Percentiles rank a stretch among this genome's conserved stretches.
Evolutionary conservation across 1,140 invertebrate genomes (phyloP).

Genomic region (Anoplolepis gracilipes): DNA sequence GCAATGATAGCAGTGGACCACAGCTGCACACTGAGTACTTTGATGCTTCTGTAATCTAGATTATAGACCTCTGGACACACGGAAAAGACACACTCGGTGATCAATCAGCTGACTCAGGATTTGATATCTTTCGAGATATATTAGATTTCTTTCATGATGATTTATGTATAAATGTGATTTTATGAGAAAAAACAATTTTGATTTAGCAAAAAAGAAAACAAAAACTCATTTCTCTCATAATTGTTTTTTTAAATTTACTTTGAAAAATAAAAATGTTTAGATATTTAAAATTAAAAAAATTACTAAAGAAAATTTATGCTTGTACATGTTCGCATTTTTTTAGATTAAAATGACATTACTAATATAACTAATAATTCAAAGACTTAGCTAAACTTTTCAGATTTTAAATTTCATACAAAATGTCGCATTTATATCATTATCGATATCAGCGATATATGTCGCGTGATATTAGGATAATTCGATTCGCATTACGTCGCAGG

Average conservation of each 20-base stretch:
- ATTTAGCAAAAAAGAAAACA: neutral
- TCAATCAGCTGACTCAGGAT: slow-evolving; percentile 33
- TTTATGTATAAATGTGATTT: slow-evolving; percentile 20
- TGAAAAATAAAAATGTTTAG: slow-evolving; percentile 5
- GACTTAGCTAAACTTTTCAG: neutral
- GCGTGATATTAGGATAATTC: neutral
- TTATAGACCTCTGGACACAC: slow-evolving; percentile 22
- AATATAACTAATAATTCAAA: neutral
- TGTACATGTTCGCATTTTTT: neutral
- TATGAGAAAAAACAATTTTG: neutral
- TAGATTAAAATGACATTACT: neutral
- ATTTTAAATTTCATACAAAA: neutral
- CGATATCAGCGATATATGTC: neutral
- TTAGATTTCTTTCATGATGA: slow-evolving; percentile 38
- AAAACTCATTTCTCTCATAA: neutral
- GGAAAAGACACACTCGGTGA: slow-evolving; percentile 24
- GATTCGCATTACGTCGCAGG: slow-evolving; percentile 20
- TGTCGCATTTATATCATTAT: neutral
- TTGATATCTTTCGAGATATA: slow-evolving; percentile 45
- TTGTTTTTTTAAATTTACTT: too few relatives aligned
- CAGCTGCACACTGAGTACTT: neutral
- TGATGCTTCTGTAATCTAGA: slow-evolving; percentile 42
- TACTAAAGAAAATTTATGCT: neutral
- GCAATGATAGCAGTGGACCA: neutral
- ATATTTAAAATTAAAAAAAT: neutral